Percentiles rank a stretch among this genome's conserved stretches.
Conservation (phyloP, 2,113 vertebrate species). For the Hystrix brachyura region DNA sequence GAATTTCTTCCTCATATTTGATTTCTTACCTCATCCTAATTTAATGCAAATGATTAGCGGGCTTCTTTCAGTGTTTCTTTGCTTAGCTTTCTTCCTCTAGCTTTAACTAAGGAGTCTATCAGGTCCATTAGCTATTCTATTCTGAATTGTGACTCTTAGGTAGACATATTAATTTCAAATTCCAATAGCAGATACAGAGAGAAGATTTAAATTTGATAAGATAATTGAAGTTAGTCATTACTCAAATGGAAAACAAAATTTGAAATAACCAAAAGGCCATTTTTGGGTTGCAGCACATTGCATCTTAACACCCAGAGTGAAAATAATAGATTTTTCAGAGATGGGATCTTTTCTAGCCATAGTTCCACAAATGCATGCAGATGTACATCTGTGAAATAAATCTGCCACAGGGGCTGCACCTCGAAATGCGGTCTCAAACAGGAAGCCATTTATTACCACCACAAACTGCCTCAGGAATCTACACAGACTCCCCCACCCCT, state of each 20-base stretch:
- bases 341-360: slow-evolving; percentile 16
- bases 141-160: not conserved
- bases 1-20: not conserved
- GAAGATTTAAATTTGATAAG: slow-evolving; percentile 40
- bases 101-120: not conserved
- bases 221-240: slow-evolving; percentile 45
- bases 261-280: slow-evolving; percentile 2
- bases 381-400: slow-evolving; percentile 70
- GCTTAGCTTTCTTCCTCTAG: not conserved
- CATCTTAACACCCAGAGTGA: not conserved
- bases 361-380: slow-evolving; percentile 61
- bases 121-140: not conserved
- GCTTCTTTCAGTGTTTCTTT: not conserved
- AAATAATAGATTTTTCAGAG: slow-evolving; percentile 69
- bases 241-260: slow-evolving; percentile 51
- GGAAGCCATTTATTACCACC: slow-evolving; percentile 67
- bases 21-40: not conserved
- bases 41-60: slow-evolving; percentile 4
- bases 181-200: slow-evolving; percentile 27
- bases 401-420: slow-evolving; percentile 45
- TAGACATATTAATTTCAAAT: slow-evolving; percentile 49
- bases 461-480: slow-evolving; percentile 57
- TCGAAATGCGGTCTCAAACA: slow-evolving; percentile 59
- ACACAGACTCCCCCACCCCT: not conserved
- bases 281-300: not conserved